These are phyloP conservation scores for Cyclina sinensis DNA, from an alignment of 1,140 invertebrate genomes.

Conservation along the genomic window DNA sequence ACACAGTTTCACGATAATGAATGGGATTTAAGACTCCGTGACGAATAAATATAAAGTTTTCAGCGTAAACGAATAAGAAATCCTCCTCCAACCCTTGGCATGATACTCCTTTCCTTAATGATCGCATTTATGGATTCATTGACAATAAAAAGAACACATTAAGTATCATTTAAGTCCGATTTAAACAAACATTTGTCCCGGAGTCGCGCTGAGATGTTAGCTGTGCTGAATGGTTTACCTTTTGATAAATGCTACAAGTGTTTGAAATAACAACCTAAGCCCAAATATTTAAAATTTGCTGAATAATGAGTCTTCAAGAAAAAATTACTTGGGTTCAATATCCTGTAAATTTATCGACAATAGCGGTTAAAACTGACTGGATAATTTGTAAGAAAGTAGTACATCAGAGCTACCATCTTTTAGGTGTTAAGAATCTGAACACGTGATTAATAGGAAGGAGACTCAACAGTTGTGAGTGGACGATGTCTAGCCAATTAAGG, in stretches of 20 bases:
- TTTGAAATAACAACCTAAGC: slow-evolving; percentile 21
- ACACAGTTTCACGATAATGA: background rate
- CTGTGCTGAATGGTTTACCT: background rate
- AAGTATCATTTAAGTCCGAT: slow-evolving; percentile 21
- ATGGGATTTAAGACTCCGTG: background rate
- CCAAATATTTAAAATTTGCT: background rate
- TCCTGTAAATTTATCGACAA: background rate
- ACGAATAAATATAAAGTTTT: background rate
- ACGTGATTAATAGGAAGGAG: too few relatives aligned
- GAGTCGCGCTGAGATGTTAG: background rate
- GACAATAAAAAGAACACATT: slow-evolving; percentile 1
- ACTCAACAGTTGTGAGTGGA: too few relatives aligned
- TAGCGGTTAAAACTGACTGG: too few relatives aligned
- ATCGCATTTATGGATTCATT: background rate
- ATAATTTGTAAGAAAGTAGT: too few relatives aligned
- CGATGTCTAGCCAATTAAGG: too few relatives aligned
- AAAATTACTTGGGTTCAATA: background rate
- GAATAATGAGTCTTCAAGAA: background rate
- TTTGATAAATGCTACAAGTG: slow-evolving; percentile 11
- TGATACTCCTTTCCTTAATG: background rate
- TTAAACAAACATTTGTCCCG: slow-evolving; percentile 12
- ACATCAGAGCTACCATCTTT: too few relatives aligned
- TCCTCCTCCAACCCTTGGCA: background rate
- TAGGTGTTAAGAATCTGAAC: too few relatives aligned
- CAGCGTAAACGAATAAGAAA: background rate